Evolutionary conservation across 2,888 invertebrate species (phyloP).

Genomic region (Acanthoscelides obtectus): DNA sequence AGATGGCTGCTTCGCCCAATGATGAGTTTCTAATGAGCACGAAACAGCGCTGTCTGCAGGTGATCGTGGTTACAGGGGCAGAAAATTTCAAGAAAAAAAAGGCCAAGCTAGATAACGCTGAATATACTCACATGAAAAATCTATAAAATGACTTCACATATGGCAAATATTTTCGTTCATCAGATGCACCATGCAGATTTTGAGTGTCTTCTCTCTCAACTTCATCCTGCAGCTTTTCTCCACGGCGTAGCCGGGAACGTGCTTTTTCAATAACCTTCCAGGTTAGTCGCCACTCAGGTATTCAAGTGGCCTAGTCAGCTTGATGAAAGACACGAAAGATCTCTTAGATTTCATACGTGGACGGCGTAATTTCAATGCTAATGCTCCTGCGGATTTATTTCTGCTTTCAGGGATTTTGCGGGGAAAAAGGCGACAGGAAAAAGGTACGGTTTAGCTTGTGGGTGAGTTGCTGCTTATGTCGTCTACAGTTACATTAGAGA

Average conservation of each 20-base stretch:
- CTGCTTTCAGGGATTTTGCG: background rate
- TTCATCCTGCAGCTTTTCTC: constrained; percentile 29
- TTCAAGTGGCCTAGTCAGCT: constrained; percentile 35
- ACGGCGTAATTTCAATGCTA: constrained; percentile 22
- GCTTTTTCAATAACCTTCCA: constrained; percentile 36
- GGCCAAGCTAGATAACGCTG: no score
- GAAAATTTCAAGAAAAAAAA: no score
- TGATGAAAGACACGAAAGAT: constrained; percentile 35
- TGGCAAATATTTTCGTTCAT: background rate
- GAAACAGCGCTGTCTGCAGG: no score
- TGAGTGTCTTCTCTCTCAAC: constrained; percentile 9
- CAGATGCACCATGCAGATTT: background rate
- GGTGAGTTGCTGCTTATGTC: background rate
- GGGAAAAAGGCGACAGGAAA: background rate
- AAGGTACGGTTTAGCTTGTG: background rate
- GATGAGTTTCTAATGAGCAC: no score
- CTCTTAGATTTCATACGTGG: constrained; percentile 37
- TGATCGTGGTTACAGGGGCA: no score
- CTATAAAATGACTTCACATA: no score
- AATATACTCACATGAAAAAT: no score
- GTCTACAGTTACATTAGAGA: no score
- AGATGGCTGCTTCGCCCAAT: no score
- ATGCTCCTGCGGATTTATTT: background rate
- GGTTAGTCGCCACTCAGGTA: constrained; percentile 36
- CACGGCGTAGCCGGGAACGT: constrained; percentile 31